Evolutionary conservation across 1,140 invertebrate species (phyloP).

Genomic region (Oncopodura yosiiana): DNA sequence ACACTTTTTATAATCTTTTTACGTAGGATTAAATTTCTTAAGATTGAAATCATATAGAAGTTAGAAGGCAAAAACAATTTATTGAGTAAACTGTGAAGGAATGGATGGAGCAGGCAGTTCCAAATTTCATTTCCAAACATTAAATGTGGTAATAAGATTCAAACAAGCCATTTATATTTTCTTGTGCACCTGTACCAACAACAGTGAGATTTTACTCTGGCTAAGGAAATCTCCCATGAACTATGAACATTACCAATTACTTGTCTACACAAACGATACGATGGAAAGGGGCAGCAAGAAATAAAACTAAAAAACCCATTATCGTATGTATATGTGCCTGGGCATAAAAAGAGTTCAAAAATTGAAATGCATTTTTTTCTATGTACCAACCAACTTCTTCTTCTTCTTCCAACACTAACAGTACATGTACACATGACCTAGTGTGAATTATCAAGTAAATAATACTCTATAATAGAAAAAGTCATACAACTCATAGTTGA

Average conservation of each 20-base stretch:
- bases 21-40: too few relatives aligned
- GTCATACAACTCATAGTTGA: too few relatives aligned
- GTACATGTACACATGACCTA: constrained; percentile 16
- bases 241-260: not conserved
- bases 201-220: not conserved
- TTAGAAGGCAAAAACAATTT: too few relatives aligned
- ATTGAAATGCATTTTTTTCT: not conserved
- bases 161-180: not conserved
- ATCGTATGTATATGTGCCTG: constrained; percentile 7
- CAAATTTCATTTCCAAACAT: constrained; percentile 11
- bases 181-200: constrained; percentile 17
- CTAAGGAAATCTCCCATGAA: constrained; percentile 2
- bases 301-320: not conserved
- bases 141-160: constrained; percentile 5
- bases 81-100: too few relatives aligned
- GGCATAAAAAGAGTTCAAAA: constrained; percentile 13
- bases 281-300: not conserved
- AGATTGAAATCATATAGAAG: too few relatives aligned
- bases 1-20: too few relatives aligned
- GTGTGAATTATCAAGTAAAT: constrained; percentile 30
- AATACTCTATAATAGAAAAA: constrained; percentile 1
- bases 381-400: too few relatives aligned
- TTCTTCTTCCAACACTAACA: constrained; percentile 9
- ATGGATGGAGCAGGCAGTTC: constrained; percentile 7
- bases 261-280: not conserved